Base-by-base conservation (phyloP, 2,888 invertebrate species). In the Cancer borealis region DNA sequence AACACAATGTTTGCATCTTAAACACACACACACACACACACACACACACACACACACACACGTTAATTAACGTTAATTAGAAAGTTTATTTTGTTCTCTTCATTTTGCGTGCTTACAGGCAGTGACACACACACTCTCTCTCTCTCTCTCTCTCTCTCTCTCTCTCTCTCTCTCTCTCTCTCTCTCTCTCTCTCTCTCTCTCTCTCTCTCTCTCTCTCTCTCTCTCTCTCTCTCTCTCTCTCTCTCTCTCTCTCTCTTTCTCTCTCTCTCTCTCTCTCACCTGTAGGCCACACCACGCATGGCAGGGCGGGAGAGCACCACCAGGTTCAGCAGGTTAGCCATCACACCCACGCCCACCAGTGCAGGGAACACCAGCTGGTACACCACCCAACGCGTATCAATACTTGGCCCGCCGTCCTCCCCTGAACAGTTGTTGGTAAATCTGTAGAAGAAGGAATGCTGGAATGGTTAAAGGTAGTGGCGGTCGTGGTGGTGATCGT, bases 261-360 rank as follows among this genome's bases (percentile, higher is more conserved):
- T 30, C 47, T n/a, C 39, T 46, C 73, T 73, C 89, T 60, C 88
- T n/a, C 39, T 14, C 39, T 10, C 49, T 88, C 30, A 95, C 95
- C 95, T 94, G 89, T 94, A 95, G 73, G 95, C 93, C 26, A 94
- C 95, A 26, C 95, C 95, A 54, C 92, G 93, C 95, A 95, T 95
- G 26, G 95, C 92, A 10, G 95, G 95, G 30, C 95, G 88, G 21
- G 95, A 93, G 54, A 95, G 95, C 26, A 95, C 95, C 88, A 95
- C 91, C n/a, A 95, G 92, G 84, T 95, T 95, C 45, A 95, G 73
- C 54, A 95, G 66, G 91, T 95, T 95, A 49, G 95, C 93, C n/a
- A 95, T 66, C 46, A 95, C 95, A 10, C 95, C 95, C 10, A 95
- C 88, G 14, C 92, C 47, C 49, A 95, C 92, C 88, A 95, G 88